Evolutionary conservation across 2,888 invertebrate species (phyloP), one percentile per base, ranked within the genome.

Genomic region (Xanthia icteritia): DNA sequence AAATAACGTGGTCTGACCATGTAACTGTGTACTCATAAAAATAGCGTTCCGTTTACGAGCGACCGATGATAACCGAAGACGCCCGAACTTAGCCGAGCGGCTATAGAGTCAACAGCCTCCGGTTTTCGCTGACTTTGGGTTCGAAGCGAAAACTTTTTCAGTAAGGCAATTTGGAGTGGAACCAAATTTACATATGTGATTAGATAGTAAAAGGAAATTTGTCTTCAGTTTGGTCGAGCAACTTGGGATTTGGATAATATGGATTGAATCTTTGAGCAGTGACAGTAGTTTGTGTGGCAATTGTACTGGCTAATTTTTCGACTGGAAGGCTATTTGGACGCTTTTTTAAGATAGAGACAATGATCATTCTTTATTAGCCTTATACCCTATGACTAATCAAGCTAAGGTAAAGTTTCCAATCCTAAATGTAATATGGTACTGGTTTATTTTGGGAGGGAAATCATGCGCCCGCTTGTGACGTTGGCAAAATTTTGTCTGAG

Each of bases 11-110:
- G 72, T 20, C 48, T 67, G 82, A 86, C 88, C 86, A 88, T 91
- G 91, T 91, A 92, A 92, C 92, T 90, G 91, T 90, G 90, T 90
- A 89, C 91, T 93, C 92, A 92, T 95, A 94, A 95, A 94, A 94
- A 94, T 91, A 91, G 91, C 92, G 90, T 92, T 92, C 88, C 90
- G 90, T 93, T 94, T 93, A 93, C 92, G 91, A 91, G 86, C 89
- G 82, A 75, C 90, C 94, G 94, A 93, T 91, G 91, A 93, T 91
- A 89, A 81, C 89, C 95, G 95, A 94, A 94, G 91, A 92, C 90
- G 86, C 82, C 89, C 95, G 95, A 94, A 89, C 78, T 61, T 86
- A 82, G 80, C 91, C 94, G 94, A 93, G 91, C 81, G 81, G 88
- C 86, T 87, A 86, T 84, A 79, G 79, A 89, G 89, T 88, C 88